Conservation (phyloP, 2,797 vertebrate species). For the Arctocebus calabarensis region DNA sequence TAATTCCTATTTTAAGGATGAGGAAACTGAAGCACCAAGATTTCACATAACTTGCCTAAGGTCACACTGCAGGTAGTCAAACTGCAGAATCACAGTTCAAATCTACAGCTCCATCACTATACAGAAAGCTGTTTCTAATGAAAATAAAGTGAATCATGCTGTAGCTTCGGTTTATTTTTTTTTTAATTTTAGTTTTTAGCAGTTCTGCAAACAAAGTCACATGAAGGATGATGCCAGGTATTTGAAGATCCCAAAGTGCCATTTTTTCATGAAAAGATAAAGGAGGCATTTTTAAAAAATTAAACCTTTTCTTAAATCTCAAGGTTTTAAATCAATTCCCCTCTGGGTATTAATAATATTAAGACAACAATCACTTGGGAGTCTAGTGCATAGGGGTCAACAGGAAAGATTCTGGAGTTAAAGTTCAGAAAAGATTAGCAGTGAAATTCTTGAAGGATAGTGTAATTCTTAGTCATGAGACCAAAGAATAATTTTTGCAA, state of each 20-base stretch:
- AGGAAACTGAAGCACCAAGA: background rate
- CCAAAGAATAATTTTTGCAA: conserved; percentile 40
- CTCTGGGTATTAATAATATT: background rate
- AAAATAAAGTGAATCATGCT: background rate
- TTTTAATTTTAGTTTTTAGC: background rate
- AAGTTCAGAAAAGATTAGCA: background rate
- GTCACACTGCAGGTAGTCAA: background rate
- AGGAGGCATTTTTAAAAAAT: background rate
- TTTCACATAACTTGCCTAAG: background rate
- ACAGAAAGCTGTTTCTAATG: background rate
- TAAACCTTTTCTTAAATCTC: background rate
- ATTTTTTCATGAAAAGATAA: conserved; percentile 9
- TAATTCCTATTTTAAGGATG: background rate
- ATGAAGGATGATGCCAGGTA: background rate
- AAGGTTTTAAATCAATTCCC: background rate
- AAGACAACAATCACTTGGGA: background rate
- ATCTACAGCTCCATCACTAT: background rate
- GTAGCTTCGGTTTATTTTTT: background rate
- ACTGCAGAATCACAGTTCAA: background rate
- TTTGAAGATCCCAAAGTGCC: background rate
- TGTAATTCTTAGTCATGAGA: background rate
- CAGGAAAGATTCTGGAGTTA: background rate
- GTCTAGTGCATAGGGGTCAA: background rate
- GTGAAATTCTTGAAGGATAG: background rate
- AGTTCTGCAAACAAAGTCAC: background rate